Conservation (phyloP, 2,888 invertebrate genomes). For the Tiliacea citrago region DNA sequence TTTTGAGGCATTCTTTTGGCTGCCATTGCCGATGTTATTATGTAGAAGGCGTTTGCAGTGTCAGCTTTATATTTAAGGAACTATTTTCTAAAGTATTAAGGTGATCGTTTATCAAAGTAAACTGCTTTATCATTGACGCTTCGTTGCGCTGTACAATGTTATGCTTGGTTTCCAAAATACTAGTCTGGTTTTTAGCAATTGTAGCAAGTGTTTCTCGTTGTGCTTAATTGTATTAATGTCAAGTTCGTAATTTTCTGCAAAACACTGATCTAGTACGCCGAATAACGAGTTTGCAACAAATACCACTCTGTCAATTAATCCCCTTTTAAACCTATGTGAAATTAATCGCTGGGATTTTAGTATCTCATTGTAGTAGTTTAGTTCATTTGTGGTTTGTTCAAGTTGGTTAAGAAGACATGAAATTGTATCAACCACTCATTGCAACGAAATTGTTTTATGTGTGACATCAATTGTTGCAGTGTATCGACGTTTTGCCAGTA, state of each 20-base stretch:
- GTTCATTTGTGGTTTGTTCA: constrained; percentile 11
- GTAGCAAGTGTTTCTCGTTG: no score
- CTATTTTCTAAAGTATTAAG: no score
- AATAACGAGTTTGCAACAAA: constrained; percentile 17
- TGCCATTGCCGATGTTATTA: no score
- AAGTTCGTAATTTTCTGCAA: constrained; percentile 12
- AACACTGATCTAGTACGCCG: constrained; percentile 18
- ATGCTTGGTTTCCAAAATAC: constrained; percentile 12
- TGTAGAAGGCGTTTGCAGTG: no score
- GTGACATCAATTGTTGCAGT: constrained; percentile 1
- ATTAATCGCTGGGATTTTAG: neutral
- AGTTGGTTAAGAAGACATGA: neutral
- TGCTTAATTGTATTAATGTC: no score
- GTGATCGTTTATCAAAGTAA: no score
- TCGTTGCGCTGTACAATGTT: constrained; percentile 18
- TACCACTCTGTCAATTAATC: constrained; percentile 11
- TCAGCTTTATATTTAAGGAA: no score
- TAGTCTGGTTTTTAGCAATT: constrained; percentile 12
- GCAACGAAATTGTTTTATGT: neutral
- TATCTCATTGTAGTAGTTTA: neutral
- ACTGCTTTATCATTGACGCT: neutral
- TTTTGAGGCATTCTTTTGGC: no score
- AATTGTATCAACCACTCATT: constrained; percentile 10
- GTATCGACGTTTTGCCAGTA: constrained; percentile 10
- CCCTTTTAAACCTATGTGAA: constrained; percentile 11